Percentiles rank a stretch among this genome's conserved stretches.
These are phyloP conservation scores for Drosophila pachea DNA, from an alignment of 1,140 invertebrate species.

Conservation along the genomic window DNA sequence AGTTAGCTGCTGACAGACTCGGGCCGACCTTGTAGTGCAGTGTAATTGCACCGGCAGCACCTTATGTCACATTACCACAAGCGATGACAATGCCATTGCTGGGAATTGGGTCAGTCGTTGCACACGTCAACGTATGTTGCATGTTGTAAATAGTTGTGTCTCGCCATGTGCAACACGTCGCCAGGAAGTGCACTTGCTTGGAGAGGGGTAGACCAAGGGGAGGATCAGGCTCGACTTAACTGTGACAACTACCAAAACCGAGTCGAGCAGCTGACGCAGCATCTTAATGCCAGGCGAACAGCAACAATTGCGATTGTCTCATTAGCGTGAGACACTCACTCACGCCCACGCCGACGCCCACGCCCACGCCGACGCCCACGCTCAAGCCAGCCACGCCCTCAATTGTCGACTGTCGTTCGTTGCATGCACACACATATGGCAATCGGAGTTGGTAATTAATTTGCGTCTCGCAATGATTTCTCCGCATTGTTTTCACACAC, in stretches of 20 bases:
- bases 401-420: no score
- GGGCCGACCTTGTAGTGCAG: conserved; percentile 41
- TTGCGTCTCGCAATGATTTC: conserved; percentile 71
- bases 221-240: conserved; percentile 2
- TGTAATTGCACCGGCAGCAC: conserved; percentile 57
- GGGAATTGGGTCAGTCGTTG: conserved; percentile 71
- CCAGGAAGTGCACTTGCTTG: background rate
- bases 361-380: conserved; percentile 14
- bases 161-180: conserved; percentile 43
- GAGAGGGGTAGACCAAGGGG: conserved; percentile 3
- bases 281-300: conserved; percentile 62
- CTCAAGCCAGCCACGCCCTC: background rate
- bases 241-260: conserved; percentile 18
- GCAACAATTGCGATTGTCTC: conserved; percentile 72
- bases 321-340: conserved; percentile 63
- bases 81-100: conserved; percentile 62
- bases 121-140: conserved; percentile 63
- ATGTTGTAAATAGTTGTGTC: conserved; percentile 28
- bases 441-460: conserved; percentile 61
- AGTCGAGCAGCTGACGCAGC: conserved; percentile 61
- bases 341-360: conserved; percentile 16
- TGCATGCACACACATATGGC: conserved; percentile 35
- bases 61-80: conserved; percentile 75
- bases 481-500: conserved; percentile 64
- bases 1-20: background rate